These are phyloP conservation scores for Pachycephus smyrnensis DNA, from an alignment of 2,888 invertebrate species.

Conservation along the genomic window DNA sequence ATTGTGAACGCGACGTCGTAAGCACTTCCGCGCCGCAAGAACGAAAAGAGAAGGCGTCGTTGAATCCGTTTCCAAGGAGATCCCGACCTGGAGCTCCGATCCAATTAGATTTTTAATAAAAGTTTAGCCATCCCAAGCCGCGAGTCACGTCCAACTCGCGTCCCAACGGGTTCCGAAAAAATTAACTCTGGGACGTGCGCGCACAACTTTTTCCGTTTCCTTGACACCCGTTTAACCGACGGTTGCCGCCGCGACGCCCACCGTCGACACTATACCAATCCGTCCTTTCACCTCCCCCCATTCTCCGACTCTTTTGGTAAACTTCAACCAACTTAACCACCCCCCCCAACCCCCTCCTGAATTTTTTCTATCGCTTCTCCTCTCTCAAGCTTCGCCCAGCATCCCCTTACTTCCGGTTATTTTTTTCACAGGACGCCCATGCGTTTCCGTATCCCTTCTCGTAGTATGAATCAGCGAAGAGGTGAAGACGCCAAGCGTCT, in stretches of 20 bases:
- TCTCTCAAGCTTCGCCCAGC: not conserved
- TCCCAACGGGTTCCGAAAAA: conserved; percentile 44
- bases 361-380: no score
- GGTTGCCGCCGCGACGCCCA: not conserved
- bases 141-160: conserved; percentile 45
- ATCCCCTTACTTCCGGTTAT: not conserved
- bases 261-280: not conserved
- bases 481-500: no score
- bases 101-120: conserved; percentile 60
- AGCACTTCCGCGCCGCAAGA: no score
- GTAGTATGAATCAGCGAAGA: no score
- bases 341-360: no score
- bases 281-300: not conserved
- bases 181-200: conserved; percentile 34
- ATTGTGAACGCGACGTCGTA: no score
- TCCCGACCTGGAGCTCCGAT: conserved; percentile 42
- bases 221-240: conserved; percentile 2
- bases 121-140: conserved; percentile 52
- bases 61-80: not conserved
- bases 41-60: not conserved
- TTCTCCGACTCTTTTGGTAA: not conserved
- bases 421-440: no score
- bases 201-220: conserved; percentile 14
- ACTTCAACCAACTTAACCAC: no score
- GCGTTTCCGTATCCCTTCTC: no score